Evolutionary conservation across 37 sponge, comb jelly and placozoan species (phyloP).

Genomic region (Mnemiopsis leidyi): DNA sequence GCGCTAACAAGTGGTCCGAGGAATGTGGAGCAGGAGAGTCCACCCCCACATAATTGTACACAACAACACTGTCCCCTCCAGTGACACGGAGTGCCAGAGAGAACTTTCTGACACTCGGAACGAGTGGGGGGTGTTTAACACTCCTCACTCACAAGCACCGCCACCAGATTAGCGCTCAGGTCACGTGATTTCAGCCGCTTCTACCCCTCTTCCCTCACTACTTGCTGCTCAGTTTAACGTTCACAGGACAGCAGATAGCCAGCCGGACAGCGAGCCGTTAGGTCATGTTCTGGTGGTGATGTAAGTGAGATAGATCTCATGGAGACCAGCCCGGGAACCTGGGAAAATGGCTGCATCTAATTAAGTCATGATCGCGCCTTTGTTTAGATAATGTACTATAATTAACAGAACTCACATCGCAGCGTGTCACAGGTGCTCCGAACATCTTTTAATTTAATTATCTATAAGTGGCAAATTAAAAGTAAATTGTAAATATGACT

Average conservation of each 20-base stretch:
- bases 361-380: background rate
- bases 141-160: conserved; percentile 8
- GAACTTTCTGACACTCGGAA: too few species aligned
- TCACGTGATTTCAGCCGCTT: conserved; percentile 21
- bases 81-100: too few species aligned
- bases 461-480: background rate
- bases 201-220: background rate
- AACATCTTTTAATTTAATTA: background rate
- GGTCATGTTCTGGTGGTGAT: background rate
- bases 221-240: background rate
- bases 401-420: background rate
- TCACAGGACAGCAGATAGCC: background rate
- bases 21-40: background rate
- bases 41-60: background rate
- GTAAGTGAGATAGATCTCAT: too few species aligned
- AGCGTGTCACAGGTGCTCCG: too few species aligned
- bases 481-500: background rate
- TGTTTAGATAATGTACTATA: background rate
- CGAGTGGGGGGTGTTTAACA: background rate
- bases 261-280: background rate
- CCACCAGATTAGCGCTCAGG: conserved; percentile 8
- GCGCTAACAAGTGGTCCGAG: background rate
- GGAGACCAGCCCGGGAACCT: background rate
- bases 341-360: background rate
- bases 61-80: background rate